Evolutionary conservation across 2,888 invertebrate species (phyloP), one percentile per base, ranked within the genome.

Genomic region (Latrodectus elegans): DNA sequence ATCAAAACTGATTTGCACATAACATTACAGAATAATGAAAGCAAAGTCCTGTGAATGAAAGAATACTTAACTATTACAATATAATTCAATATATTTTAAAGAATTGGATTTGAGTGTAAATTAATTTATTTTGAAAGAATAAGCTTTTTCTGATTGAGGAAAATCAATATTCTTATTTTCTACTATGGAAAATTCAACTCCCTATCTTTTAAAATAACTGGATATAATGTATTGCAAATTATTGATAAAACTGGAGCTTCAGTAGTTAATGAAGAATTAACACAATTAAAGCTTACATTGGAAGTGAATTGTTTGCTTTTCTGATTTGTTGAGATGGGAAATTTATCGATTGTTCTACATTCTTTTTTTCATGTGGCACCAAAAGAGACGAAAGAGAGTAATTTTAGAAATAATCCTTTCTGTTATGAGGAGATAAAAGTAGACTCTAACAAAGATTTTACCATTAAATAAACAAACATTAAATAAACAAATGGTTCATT

Each of bases 281-380:
- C 10, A 60, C 14, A 60, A 60, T 60, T 60, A 60, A 60, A n/a
- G 60, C 2, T 6, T 12, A n/a, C n/a, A 60, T 60, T 60, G 4
- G 60, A 60, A 60, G n/a, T 60, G 60, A n/a, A 60, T 12, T 60
- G 60, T 60, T 60, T 60, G 60, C 60, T 60, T 60, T 60, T 60
- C 60, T 11, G 60, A 60, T 60, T 60, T 60, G 60, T 60, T 60
- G 12, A n/a, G 60, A 15, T n/a, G 60, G n/a, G n/a, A 11, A 60
- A 60, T n/a, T 60, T 60, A 60, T 60, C 60, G 60, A 60, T 12
- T n/a, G 60, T 60, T 12, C n/a, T 60, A 60, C 15, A 15, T 60
- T 15, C 60, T 60, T 60, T n/a, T 60, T 60, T 12, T n/a, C n/a
- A 60, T 12, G 14, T n/a, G 60, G n/a, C n/a, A 60, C 3, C n/a